Conservation (phyloP, 1,140 invertebrate genomes). For the Scaptomyza pallida region DNA sequence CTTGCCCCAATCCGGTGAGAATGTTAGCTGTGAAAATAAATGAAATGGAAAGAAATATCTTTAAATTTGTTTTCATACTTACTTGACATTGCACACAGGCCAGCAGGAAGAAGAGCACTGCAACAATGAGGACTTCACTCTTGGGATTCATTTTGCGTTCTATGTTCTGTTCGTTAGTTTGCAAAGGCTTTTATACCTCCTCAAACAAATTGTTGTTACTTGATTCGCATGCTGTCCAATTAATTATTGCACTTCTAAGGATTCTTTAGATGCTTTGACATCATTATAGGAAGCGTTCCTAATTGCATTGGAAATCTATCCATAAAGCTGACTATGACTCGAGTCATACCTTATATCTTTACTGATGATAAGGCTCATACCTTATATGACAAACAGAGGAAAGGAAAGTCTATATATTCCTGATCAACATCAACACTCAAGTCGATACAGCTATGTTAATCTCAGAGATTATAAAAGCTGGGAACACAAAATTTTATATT, state of each 20-base stretch:
- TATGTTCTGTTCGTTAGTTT: not conserved
- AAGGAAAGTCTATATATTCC: no score
- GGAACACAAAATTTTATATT: no score
- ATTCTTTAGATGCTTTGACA: slow-evolving; percentile 21
- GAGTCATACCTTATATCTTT: no score
- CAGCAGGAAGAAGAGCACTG: slow-evolving; percentile 62
- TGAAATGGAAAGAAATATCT: no score
- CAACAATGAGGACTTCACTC: slow-evolving; percentile 57
- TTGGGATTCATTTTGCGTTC: slow-evolving; percentile 65
- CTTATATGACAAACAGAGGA: no score
- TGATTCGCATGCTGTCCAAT: slow-evolving; percentile 4
- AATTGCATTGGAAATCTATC: no score
- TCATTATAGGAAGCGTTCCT: no score
- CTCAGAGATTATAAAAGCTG: no score
- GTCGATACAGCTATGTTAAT: no score
- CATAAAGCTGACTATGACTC: no score
- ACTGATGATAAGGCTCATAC: no score
- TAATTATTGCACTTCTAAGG: slow-evolving; percentile 55
- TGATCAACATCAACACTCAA: no score
- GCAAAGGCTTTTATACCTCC: slow-evolving; percentile 53
- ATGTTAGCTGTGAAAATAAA: slow-evolving; percentile 65
- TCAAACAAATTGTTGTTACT: not conserved
- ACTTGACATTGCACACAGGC: slow-evolving; percentile 74
- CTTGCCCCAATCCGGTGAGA: slow-evolving; percentile 83
- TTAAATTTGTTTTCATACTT: slow-evolving; percentile 1